Percentiles rank a stretch among this genome's conserved stretches.
These are phyloP conservation scores for Ptychadena robeensis DNA, from an alignment of 2,797 vertebrate species.

Conservation along the genomic window DNA sequence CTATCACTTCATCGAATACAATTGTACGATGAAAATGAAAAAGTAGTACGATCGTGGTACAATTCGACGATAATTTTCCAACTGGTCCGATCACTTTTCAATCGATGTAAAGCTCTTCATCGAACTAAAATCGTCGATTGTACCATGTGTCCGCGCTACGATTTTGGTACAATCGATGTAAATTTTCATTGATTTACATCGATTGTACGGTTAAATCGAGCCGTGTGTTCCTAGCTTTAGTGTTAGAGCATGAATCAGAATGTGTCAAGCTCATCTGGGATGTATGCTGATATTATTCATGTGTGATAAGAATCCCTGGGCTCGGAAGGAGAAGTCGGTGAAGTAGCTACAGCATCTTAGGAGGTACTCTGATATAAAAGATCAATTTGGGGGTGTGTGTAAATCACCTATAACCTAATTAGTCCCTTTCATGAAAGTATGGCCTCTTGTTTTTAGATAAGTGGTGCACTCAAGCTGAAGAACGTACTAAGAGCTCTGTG, in stretches of 20 bases:
- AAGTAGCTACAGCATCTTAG: neutral
- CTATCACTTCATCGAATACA: no score
- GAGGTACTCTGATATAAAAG: neutral
- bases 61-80: no score
- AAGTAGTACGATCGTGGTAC: no score
- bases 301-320: constrained; percentile 9
- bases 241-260: constrained; percentile 9
- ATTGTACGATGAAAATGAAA: no score
- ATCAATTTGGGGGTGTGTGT: neutral
- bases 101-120: no score
- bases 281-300: neutral
- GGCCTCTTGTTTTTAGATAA: neutral
- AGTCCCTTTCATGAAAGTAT: neutral
- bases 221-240: no score
- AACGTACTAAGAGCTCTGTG: neutral
- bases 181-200: no score
- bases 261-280: constrained; percentile 6
- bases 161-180: no score
- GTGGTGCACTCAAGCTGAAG: neutral
- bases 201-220: no score
- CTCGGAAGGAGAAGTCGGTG: neutral
- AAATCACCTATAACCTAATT: neutral
- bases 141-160: no score
- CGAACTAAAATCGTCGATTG: no score
- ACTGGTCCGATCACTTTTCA: no score